Evolutionary conservation across 2,797 vertebrate species (phyloP).

Genomic region (Crypturellus tataupa): DNA sequence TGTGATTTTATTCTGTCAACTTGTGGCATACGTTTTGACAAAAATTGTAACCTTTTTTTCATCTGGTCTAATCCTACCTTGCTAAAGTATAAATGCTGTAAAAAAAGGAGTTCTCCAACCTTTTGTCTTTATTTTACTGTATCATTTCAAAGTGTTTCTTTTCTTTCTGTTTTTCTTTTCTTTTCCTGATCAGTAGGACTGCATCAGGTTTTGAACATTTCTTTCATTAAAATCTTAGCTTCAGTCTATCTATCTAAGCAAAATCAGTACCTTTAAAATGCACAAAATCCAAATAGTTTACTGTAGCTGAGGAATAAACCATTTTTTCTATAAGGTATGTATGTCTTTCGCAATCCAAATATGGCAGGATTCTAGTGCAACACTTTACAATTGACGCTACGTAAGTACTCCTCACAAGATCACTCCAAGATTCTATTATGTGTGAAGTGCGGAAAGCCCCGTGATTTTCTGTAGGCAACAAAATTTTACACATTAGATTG

Average conservation of each 20-base stretch:
- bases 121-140: neutral
- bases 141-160: neutral
- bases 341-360: neutral
- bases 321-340: neutral
- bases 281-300: neutral
- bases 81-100: neutral
- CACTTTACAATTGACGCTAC: neutral
- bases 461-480: neutral
- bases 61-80: neutral
- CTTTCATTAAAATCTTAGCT: neutral
- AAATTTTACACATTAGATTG: neutral
- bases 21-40: neutral
- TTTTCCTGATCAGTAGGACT: neutral
- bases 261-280: neutral
- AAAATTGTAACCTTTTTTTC: neutral
- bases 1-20: neutral
- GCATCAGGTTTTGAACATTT: neutral
- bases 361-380: neutral
- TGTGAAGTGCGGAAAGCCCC: accelerated
- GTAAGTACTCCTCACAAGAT: neutral
- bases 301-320: neutral
- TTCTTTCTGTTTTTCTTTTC: neutral
- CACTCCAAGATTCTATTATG: neutral
- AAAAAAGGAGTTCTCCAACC: neutral
- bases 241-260: neutral